Conservation (phyloP, 2,113 vertebrate species). For the Bubo blakistoni region DNA sequence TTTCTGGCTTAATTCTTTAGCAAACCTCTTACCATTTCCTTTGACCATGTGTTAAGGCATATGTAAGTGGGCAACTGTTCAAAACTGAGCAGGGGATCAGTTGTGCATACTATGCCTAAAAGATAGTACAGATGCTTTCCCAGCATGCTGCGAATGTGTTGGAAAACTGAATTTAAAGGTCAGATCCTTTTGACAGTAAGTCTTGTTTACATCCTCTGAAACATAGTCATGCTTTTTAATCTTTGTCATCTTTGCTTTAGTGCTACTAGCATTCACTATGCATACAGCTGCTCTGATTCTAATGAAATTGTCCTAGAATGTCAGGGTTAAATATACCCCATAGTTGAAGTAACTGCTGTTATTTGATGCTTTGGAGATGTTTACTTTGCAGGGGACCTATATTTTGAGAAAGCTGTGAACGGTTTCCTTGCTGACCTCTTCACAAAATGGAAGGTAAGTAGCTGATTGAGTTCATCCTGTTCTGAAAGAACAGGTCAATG, state of each 20-base stretch:
- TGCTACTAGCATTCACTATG: background rate
- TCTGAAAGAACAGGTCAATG: background rate
- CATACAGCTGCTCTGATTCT: background rate
- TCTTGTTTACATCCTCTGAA: background rate
- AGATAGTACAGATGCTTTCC: slow-evolving; percentile 43
- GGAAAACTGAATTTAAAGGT: background rate
- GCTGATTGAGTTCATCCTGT: background rate
- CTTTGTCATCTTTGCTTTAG: background rate
- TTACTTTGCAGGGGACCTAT: slow-evolving; percentile 86
- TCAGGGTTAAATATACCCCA: background rate
- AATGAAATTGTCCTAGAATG: background rate
- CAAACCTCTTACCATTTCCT: slow-evolving; percentile 1
- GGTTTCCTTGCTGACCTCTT: slow-evolving; percentile 97
- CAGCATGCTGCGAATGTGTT: slow-evolving; percentile 7
- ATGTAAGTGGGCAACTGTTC: slow-evolving; percentile 18
- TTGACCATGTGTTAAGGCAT: slow-evolving; percentile 28
- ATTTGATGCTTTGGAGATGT: background rate
- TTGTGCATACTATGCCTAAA: background rate
- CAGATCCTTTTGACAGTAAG: background rate
- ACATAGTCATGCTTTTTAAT: background rate
- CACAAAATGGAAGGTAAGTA: slow-evolving; percentile 93
- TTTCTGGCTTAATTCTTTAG: background rate
- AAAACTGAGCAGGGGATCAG: background rate
- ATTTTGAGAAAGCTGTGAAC: slow-evolving; percentile 98
- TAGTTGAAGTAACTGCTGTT: background rate